phyloP scores from a whole-genome alignment of 2,888 invertebrate genomes.

The Aquatica leii region DNA sequence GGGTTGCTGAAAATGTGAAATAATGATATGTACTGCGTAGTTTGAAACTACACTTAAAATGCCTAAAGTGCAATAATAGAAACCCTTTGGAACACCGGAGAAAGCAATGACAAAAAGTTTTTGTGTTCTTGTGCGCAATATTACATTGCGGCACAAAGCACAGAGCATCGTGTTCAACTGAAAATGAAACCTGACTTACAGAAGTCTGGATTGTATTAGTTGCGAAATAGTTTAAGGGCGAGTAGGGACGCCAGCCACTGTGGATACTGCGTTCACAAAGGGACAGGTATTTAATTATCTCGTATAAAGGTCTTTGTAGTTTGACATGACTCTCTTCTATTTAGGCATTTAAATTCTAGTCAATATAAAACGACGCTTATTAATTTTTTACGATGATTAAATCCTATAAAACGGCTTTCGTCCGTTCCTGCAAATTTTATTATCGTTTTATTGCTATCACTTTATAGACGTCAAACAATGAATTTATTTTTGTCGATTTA shows the following conservation, averaged over 20 bases:
- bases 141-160: slow-evolving; percentile 33
- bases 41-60: slow-evolving; percentile 34
- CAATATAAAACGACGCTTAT: neutral
- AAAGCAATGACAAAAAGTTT: slow-evolving; percentile 29
- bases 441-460: neutral
- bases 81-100: slow-evolving; percentile 28
- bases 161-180: slow-evolving; percentile 24
- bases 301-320: slow-evolving; percentile 24
- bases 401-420: neutral
- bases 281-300: slow-evolving; percentile 33
- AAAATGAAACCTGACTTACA: slow-evolving; percentile 33
- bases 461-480: neutral
- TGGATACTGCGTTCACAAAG: slow-evolving; percentile 28
- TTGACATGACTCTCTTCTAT: slow-evolving; percentile 1
- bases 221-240: slow-evolving; percentile 33
- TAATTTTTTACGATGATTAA: slow-evolving; percentile 11
- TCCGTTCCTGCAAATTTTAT: neutral
- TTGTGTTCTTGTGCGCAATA: slow-evolving; percentile 27
- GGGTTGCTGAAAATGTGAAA: too few species aligned
- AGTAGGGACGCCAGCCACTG: slow-evolving; percentile 23
- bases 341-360: neutral
- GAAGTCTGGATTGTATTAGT: slow-evolving; percentile 35
- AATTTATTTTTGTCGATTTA: too few species aligned
- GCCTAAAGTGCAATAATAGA: slow-evolving; percentile 32
- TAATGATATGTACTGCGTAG: too few species aligned